Conservation (phyloP, 2,888 invertebrate species). For the Micoletzkya japonica region DNA sequence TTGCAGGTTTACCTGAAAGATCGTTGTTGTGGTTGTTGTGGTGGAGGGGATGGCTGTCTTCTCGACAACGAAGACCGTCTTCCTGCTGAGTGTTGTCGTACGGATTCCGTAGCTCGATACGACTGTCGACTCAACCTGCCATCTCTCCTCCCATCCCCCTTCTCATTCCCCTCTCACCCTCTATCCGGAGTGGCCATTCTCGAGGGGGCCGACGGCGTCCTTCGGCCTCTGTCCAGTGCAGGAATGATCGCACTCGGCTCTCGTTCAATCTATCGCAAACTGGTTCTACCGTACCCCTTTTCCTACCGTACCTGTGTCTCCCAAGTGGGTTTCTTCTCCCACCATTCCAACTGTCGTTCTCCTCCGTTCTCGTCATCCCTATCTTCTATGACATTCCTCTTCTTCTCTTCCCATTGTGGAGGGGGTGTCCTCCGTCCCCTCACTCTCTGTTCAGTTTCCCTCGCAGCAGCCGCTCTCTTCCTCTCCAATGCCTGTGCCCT, state of each 20-base stretch:
- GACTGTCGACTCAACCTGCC: conserved; percentile 2
- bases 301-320: conserved; percentile 34
- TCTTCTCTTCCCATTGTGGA: conserved; percentile 6
- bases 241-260: conserved; percentile 46
- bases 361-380: conserved; percentile 6
- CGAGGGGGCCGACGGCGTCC: conserved; percentile 36
- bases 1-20: background rate
- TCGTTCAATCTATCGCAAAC: conserved; percentile 23
- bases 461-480: conserved; percentile 13
- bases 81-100: conserved; percentile 18
- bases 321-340: conserved; percentile 50
- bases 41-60: background rate
- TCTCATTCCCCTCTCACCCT: conserved; percentile 6
- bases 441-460: background rate
- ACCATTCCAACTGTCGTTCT: conserved; percentile 40
- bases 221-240: conserved; percentile 39
- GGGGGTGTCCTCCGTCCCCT: conserved; percentile 11
- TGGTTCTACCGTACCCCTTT: too few species aligned
- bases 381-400: conserved; percentile 1
- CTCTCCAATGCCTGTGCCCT: conserved; percentile 37
- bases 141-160: background rate
- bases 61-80: background rate
- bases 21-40: background rate
- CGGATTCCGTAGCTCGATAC: conserved; percentile 16
- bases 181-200: conserved; percentile 18